phyloP scores from a whole-genome alignment of 2,888 invertebrate genomes.

The Leptodirus hochenwartii region DNA sequence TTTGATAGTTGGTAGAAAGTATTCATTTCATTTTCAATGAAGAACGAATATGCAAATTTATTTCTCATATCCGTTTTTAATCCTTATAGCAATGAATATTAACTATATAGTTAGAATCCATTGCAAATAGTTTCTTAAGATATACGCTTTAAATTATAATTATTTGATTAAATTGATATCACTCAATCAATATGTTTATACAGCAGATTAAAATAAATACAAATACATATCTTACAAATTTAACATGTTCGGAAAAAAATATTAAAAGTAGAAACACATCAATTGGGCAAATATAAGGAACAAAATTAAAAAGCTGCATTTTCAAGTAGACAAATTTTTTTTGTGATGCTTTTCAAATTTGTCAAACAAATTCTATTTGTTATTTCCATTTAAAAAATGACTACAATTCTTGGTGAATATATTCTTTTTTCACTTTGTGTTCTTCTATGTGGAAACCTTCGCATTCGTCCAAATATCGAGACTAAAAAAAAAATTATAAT shows the following conservation, averaged over 20 bases:
- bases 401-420: constrained; percentile 65
- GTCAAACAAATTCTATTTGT: too few species aligned
- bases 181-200: constrained; percentile 1
- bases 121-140: too few species aligned
- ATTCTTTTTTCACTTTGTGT: constrained; percentile 63
- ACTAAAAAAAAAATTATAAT: constrained; percentile 28
- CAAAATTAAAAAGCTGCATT: constrained; percentile 4
- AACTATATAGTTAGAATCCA: too few species aligned
- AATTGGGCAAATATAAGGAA: constrained; percentile 8
- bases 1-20: too few species aligned
- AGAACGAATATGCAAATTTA: constrained; percentile 4
- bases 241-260: constrained; percentile 6
- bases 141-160: too few species aligned
- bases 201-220: not conserved
- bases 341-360: constrained; percentile 6
- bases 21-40: constrained; percentile 4
- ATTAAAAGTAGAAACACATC: constrained; percentile 4
- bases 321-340: constrained; percentile 5
- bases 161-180: too few species aligned
- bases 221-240: constrained; percentile 5
- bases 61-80: not conserved
- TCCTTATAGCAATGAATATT: too few species aligned
- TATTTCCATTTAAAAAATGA: too few species aligned
- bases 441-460: constrained; percentile 68
- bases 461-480: constrained; percentile 52